A percentile compares a stretch with the other conserved stretches of the same genome.
phyloP scores from a whole-genome alignment of 2,888 invertebrate genomes.

The Muscina levida region DNA sequence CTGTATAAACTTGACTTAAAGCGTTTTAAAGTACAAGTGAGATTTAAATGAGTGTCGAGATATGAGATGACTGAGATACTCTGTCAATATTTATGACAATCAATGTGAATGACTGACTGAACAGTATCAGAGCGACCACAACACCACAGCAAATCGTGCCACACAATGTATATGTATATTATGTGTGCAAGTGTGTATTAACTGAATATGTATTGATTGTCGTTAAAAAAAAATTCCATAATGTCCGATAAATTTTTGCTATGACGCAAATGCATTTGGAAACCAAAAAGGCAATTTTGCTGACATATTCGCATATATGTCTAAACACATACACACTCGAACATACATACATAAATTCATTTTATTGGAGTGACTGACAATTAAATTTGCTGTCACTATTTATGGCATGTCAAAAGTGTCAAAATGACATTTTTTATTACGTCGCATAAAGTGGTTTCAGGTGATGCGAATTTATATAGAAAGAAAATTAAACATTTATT shows the following conservation, averaged over 20 bases:
- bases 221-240: slow-evolving; percentile 32
- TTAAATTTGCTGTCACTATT: slow-evolving; percentile 69
- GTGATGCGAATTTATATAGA: slow-evolving; percentile 63
- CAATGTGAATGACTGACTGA: slow-evolving; percentile 60
- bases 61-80: slow-evolving; percentile 62
- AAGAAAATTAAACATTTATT: slow-evolving; percentile 50
- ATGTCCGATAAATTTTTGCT: slow-evolving; percentile 51
- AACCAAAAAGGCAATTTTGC: slow-evolving; percentile 8
- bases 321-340: not conserved
- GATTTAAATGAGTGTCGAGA: slow-evolving; percentile 64
- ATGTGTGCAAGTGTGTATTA: slow-evolving; percentile 24
- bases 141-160: slow-evolving; percentile 25
- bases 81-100: slow-evolving; percentile 68
- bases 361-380: slow-evolving; percentile 65
- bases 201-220: slow-evolving; percentile 30
- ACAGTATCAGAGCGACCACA: slow-evolving; percentile 49
- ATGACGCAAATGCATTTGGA: slow-evolving; percentile 58
- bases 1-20: slow-evolving; percentile 61
- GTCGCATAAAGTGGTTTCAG: slow-evolving; percentile 65
- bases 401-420: slow-evolving; percentile 70
- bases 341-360: not conserved
- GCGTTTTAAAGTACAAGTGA: slow-evolving; percentile 52
- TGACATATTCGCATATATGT: not conserved
- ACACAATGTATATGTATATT: slow-evolving; percentile 11
- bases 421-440: slow-evolving; percentile 69